Base-by-base conservation (phyloP, 2,113 vertebrate species). In the Pachypanchax playfairii region DNA sequence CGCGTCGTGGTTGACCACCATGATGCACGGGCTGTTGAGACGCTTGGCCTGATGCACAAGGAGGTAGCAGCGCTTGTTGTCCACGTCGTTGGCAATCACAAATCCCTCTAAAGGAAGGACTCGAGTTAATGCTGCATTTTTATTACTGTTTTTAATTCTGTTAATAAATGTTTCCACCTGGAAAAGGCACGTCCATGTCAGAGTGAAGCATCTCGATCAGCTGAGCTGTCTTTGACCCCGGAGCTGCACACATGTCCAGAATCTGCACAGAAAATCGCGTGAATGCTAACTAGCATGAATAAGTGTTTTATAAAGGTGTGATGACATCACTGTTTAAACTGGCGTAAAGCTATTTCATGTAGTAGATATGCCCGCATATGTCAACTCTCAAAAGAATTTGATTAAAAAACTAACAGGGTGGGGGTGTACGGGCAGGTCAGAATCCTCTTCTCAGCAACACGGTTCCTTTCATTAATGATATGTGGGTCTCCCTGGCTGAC, bases 11-110 rank as follows among this genome's bases (percentile, higher is more conserved):
- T 99, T 99, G 43, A 98, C 92, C 77, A 99, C 98, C 95, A 99
- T 98, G 84, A 99, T 94, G 76, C 96, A 99, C 0, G 98, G 97
- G 74, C 98, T 99, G 90, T 95, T 96, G 47, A 99, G 87, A 22
- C 96, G 90, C 83, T 99, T 99, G 73, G 97, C 96, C 82, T 99
- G 98, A 82, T 99, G 98, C 76, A 99, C 96, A n/a, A 99, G 92
- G 80, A 99, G 91, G 87, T 99, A 99, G 89, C 97, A 99, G 68
- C 97, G 97, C 80, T 95, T 99, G 90, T 99, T 99, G 92, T 99
- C 96, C 15, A 98, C 94, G 18, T 99, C 98, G 20, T 99, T 99
- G 14, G 97, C 96, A 15, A 99, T 97, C 11, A 99, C 94, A 65
- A 99, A 99, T 17, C 97, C 97, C 88, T 95, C 97, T 99, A 76